phyloP scores from a whole-genome alignment of 2,888 invertebrate species.

The Globia sparganii region DNA sequence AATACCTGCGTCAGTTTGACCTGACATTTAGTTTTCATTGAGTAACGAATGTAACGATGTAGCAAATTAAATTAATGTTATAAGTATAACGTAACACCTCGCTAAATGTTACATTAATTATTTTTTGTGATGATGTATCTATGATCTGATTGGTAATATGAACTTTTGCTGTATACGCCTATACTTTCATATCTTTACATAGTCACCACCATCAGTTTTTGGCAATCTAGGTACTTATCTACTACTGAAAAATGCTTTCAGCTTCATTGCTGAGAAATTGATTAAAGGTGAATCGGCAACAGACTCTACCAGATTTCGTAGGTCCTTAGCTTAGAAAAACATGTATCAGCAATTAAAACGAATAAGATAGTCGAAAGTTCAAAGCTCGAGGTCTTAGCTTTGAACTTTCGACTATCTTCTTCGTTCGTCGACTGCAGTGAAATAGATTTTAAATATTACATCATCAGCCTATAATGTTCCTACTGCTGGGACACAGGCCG shows the following conservation, averaged over 20 bases:
- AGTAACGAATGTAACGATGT: slow-evolving; percentile 24
- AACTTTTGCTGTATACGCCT: background rate
- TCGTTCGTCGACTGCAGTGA: background rate
- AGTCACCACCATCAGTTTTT: background rate
- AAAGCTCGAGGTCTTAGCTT: too few species aligned
- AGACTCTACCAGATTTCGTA: background rate
- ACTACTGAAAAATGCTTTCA: background rate
- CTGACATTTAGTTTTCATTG: slow-evolving; percentile 56
- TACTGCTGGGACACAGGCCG: background rate
- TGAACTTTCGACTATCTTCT: too few species aligned
- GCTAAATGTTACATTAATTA: slow-evolving; percentile 19
- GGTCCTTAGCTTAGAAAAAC: background rate
- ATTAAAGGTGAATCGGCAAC: background rate
- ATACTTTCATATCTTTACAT: too few species aligned
- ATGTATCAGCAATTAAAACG: background rate
- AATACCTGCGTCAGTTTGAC: slow-evolving; percentile 42
- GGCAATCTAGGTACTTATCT: background rate
- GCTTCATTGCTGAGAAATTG: background rate
- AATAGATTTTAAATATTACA: background rate
- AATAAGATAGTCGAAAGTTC: background rate
- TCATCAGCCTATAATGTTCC: background rate
- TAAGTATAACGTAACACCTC: slow-evolving; percentile 16
- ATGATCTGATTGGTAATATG: background rate
- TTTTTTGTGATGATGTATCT: background rate
- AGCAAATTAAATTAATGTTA: slow-evolving; percentile 35